These are phyloP conservation scores for Caenorhabditis sp. DNA, from an alignment of 2,888 invertebrate species.

Conservation along the genomic window DNA sequence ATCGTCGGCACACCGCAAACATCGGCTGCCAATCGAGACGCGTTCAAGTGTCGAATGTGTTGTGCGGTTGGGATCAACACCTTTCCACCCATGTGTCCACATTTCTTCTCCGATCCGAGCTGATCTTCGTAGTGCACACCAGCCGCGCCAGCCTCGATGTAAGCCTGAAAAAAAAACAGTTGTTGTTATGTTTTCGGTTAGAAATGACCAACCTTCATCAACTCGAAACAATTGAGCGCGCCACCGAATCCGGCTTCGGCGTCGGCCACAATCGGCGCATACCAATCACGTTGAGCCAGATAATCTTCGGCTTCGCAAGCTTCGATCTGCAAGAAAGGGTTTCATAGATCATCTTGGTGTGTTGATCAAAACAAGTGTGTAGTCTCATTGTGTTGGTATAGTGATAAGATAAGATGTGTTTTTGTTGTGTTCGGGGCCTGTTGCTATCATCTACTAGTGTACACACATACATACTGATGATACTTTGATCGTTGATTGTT, in stretches of 20 bases:
- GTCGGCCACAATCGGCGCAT: slow-evolving; percentile 71
- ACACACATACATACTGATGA: no score
- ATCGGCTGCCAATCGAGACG: slow-evolving; percentile 72
- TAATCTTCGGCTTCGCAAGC: slow-evolving; percentile 68
- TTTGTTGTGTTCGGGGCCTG: neutral
- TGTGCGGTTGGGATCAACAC: slow-evolving; percentile 71
- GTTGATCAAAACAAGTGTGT: neutral
- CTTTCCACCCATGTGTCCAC: slow-evolving; percentile 72
- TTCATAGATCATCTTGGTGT: neutral
- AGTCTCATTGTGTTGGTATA: neutral
- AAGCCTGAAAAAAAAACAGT: slow-evolving; percentile 55
- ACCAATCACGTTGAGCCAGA: slow-evolving; percentile 67
- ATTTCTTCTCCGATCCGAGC: slow-evolving; percentile 72
- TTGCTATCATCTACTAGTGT: neutral
- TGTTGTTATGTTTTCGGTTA: neutral
- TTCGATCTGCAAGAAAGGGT: slow-evolving; percentile 51
- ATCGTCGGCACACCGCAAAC: slow-evolving; percentile 71
- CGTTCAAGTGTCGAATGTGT: slow-evolving; percentile 71
- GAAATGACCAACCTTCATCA: slow-evolving; percentile 71
- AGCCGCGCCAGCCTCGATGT: slow-evolving; percentile 70
- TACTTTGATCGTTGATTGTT: neutral
- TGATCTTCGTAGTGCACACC: slow-evolving; percentile 72
- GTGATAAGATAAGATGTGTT: neutral
- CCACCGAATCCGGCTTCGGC: slow-evolving; percentile 72
- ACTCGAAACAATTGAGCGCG: slow-evolving; percentile 71